Base-by-base conservation (phyloP, 53 echinoderm and acorn worm genomes). In the Astropecten irregularis region DNA sequence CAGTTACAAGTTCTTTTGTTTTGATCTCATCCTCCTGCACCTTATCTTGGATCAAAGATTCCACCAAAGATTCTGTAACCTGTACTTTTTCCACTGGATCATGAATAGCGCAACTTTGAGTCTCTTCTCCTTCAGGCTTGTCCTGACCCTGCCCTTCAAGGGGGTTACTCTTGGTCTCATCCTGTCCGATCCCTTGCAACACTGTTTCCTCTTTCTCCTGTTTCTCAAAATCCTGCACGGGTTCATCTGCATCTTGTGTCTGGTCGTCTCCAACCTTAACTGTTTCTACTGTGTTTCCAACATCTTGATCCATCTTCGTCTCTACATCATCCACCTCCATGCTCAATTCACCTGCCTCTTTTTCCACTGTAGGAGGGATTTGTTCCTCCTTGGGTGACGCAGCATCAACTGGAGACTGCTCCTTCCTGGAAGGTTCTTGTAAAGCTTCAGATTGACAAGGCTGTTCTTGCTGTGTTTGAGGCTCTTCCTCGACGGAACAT, bases 191-290 rank as follows among this genome's bases (percentile, higher is more conserved):
- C 18, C 66, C 38, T 79, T 67, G 81, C 22, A 29, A 40, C 18
- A 14, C 44, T 9, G 15, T 81, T 34, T 81, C 69, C 46, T 25
- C 69, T 49, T 67, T 44, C 18, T 61, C 62, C 31, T 0, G 4
- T 40, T 53, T 35, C 18, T 61, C 53, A 1, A 46, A 47, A 42
- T 57, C 84, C 28, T 39, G 13, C 9, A 18, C 40, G 27, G 21
- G 28, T 56, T 83, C 52, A 34, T 53, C 76, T 76, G 34, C 56
- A 33, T 40, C 18, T 21, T 44, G 22, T n/a, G 3, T 4, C 27
- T 59, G 42, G 7, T 44, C 30, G 58, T 85, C 85, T 34, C 39
- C 39, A 27, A 28, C 55, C 25, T 65, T 5, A 3, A 52, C 83
- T 47, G 30, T 22, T 23, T 68, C 36, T 33, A 5, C 67, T 42